phyloP scores from a whole-genome alignment of 1,140 invertebrate genomes.

The Lysiphlebus fabarum region DNA sequence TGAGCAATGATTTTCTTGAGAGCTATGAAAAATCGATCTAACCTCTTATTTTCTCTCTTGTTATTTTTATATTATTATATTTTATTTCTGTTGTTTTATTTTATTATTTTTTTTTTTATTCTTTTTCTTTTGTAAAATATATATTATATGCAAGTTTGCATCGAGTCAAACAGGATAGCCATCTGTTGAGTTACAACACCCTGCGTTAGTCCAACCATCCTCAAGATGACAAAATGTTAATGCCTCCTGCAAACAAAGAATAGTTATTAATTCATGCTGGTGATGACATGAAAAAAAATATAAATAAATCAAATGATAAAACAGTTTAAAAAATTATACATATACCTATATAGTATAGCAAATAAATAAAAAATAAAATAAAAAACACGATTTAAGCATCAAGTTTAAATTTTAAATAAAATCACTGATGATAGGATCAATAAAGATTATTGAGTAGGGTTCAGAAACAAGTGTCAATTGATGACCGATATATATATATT shows the following conservation, averaged over 20 bases:
- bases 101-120: not conserved
- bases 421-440: too few species aligned
- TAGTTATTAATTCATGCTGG: too few species aligned
- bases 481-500: too few species aligned
- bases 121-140: constrained; percentile 3
- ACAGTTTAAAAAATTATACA: too few species aligned
- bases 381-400: too few species aligned
- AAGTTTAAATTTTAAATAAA: too few species aligned
- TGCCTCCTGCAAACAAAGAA: constrained; percentile 28
- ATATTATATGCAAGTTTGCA: not conserved
- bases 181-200: constrained; percentile 13
- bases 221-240: constrained; percentile 16
- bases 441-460: too few species aligned
- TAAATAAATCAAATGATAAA: not conserved
- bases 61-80: constrained; percentile 13
- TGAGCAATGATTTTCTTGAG: constrained; percentile 23
- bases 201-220: not conserved
- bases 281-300: not conserved
- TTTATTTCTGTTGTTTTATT: constrained; percentile 7
- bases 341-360: too few species aligned
- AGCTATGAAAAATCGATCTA: constrained; percentile 47
- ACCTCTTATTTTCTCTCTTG: constrained; percentile 30
- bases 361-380: too few species aligned
- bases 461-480: too few species aligned
- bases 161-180: constrained; percentile 12